Evolutionary conservation across 2,797 vertebrate genomes (phyloP).

Genomic region (Anolis apletophallus): DNA sequence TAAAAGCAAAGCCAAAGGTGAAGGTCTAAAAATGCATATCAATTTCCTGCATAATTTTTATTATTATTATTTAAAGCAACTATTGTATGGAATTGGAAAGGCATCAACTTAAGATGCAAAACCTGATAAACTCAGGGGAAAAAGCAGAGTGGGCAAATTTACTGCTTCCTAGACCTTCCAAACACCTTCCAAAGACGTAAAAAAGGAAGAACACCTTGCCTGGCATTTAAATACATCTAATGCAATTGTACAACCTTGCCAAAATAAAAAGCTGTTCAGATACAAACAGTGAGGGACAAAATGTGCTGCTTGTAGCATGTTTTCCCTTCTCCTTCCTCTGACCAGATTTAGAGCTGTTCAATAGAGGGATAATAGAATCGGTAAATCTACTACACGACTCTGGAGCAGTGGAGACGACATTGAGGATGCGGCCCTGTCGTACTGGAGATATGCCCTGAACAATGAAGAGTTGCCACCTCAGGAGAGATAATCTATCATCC

Average conservation of each 20-base stretch:
- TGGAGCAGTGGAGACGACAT: conserved; percentile 69
- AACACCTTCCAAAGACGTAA: not conserved
- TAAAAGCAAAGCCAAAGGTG: no score
- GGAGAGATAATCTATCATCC: conserved; percentile 68
- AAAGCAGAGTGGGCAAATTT: not conserved
- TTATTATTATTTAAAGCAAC: not conserved
- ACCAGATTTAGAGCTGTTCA: conserved; percentile 78
- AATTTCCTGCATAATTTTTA: not conserved
- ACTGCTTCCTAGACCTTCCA: not conserved
- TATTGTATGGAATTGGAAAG: not conserved
- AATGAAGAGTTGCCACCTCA: conserved; percentile 58
- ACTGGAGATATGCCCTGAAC: conserved; percentile 71
- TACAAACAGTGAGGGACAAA: conserved; percentile 71
- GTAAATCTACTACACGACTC: conserved; percentile 79
- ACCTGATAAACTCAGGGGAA: not conserved
- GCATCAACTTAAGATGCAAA: not conserved
- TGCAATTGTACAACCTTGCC: conserved; percentile 57
- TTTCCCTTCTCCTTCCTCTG: conserved; percentile 39
- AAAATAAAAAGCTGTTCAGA: conserved; percentile 51
- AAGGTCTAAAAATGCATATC: not conserved
- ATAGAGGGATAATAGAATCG: conserved; percentile 82
- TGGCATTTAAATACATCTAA: conserved; percentile 61
- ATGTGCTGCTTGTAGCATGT: conserved; percentile 74
- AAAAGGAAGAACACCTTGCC: conserved; percentile 16
- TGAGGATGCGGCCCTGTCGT: conserved; percentile 76